A percentile compares a stretch with the other conserved stretches of the same genome.
phyloP scores from a whole-genome alignment of 1,140 invertebrate genomes.

The Colletes gigas region DNA sequence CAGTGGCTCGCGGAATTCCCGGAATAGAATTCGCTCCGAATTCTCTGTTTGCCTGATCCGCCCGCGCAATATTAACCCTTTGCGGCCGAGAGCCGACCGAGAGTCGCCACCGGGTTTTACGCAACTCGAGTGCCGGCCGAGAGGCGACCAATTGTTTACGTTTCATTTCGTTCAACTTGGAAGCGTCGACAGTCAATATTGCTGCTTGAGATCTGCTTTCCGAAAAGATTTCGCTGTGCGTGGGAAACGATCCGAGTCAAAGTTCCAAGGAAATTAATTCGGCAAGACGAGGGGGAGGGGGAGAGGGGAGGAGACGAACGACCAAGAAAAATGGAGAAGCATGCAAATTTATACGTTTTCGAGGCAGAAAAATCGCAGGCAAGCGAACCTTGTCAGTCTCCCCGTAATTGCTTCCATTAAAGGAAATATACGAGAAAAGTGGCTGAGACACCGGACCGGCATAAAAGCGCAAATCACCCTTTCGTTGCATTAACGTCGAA shows the following conservation, averaged over 20 bases:
- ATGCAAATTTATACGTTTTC: slow-evolving; percentile 18
- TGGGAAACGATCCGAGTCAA: too few species aligned
- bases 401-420: slow-evolving; percentile 32
- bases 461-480: slow-evolving; percentile 45
- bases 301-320: not conserved
- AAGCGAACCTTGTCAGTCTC: slow-evolving; percentile 14
- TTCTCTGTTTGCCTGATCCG: too few species aligned
- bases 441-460: slow-evolving; percentile 6
- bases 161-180: too few species aligned
- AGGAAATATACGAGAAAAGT: slow-evolving; percentile 32
- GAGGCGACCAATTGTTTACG: too few species aligned
- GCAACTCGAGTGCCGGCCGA: not conserved
- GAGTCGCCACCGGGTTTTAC: not conserved
- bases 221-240: too few species aligned
- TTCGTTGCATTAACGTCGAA: slow-evolving; percentile 42
- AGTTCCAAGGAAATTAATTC: not conserved
- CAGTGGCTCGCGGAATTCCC: too few species aligned
- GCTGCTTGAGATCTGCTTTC: too few species aligned
- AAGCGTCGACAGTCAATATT: too few species aligned
- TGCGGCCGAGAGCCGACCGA: too few species aligned
- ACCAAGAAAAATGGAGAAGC: not conserved
- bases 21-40: too few species aligned
- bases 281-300: not conserved
- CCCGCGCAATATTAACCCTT: too few species aligned
- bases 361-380: not conserved